These are phyloP conservation scores for Nanorana parkeri DNA, from an alignment of 2,113 vertebrate genomes.

Conservation along the genomic window DNA sequence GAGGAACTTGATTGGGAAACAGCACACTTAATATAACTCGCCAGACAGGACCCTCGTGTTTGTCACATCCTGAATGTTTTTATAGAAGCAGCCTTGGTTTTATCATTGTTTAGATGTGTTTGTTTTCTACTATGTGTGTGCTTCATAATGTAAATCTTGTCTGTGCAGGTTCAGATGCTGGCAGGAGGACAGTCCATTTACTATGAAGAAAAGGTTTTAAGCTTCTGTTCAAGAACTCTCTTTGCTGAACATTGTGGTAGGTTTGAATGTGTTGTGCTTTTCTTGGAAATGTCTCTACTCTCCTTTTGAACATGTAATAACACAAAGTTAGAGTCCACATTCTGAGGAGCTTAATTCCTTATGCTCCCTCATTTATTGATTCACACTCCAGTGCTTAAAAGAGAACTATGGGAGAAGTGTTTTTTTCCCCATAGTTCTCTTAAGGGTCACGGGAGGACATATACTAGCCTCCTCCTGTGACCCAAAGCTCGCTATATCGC, in stretches of 20 bases:
- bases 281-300: too few relatives aligned
- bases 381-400: too few relatives aligned
- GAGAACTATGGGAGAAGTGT: too few relatives aligned
- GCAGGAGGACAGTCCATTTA: background rate
- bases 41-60: background rate
- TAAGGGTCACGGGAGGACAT: too few relatives aligned
- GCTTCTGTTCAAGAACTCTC: background rate
- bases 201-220: background rate
- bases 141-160: background rate
- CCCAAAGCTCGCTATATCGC: too few relatives aligned
- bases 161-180: background rate
- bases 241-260: conserved; percentile 40
- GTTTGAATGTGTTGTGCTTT: background rate
- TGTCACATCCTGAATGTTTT: background rate
- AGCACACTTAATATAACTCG: background rate
- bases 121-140: background rate
- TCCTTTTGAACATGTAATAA: too few relatives aligned
- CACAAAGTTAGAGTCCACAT: too few relatives aligned
- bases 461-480: too few relatives aligned
- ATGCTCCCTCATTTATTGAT: too few relatives aligned
- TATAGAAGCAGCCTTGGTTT: background rate
- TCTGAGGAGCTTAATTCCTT: too few relatives aligned
- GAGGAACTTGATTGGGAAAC: conserved; percentile 34
- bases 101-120: background rate
- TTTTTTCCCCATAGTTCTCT: too few relatives aligned